Evolutionary conservation across 2,113 vertebrate genomes (phyloP), one percentile per base, ranked within the genome.

Genomic region (Choloepus hoffmanni): DNA sequence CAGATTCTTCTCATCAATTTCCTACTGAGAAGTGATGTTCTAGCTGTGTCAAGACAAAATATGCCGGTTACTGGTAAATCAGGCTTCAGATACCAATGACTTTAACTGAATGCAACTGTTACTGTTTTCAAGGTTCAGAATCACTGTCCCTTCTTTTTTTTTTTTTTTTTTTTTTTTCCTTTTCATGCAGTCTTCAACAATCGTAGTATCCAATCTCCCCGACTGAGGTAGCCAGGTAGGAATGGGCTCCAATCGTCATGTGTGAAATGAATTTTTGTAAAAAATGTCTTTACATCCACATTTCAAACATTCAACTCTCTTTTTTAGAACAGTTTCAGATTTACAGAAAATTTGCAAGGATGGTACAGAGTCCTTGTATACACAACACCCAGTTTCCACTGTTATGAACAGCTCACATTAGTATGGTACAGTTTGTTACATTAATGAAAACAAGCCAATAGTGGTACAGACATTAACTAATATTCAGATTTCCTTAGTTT

Each of bases 241-340:
- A 82, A 76, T 62, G 50, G 14, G 40, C 53, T 62, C 21, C 85
- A 45, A 45, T 0, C 15, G 4, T 28, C n/a, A 26, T 43, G 6
- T 63, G 1, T 83, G n/a, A 88, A 91, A 88, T 72, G 2, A 83
- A 85, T 60, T 88, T 89, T 67, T 79, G 5, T 87, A 21, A 90
- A 53, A 13, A 96, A 70, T 65, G 50, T 0, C 16, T 72, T 58
- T 23, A 45, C 15, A 10, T 53, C 43, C 43, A 30, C 24, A 50
- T 5, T 60, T 60, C 21, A 18, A 60, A 19, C 58, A 60, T 19
- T 23, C 14, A 60, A 53, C 10, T 53, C 11, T 50, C 48, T 53
- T 12, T 53, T 53, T 53, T 53, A 12, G 50, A 53, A 53, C 50
- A 53, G 33, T 73, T 79, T 85, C 67, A 55, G 48, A 58, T 93